Percentiles rank a stretch among this genome's conserved stretches.
Conservation (phyloP, 2,797 vertebrate species). For the Myripristis murdjan region DNA sequence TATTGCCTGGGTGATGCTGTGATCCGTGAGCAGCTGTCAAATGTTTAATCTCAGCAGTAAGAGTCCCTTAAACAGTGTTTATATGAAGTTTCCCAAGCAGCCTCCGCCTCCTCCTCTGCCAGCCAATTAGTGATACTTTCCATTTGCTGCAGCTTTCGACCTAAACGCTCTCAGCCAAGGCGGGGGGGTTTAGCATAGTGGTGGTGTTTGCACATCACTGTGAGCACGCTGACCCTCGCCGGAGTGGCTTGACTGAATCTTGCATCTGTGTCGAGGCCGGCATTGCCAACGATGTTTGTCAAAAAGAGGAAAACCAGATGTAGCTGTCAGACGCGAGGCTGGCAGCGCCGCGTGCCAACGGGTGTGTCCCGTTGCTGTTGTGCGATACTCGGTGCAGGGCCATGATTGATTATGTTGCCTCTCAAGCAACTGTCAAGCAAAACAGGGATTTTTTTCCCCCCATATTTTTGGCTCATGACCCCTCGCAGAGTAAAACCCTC, state of each 20-base stretch:
- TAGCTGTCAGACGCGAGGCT: conserved; percentile 45
- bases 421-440: not conserved
- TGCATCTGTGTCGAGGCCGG: conserved; percentile 13
- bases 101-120: conserved; percentile 44
- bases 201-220: conserved; percentile 29
- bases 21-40: conserved; percentile 24
- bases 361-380: conserved; percentile 41
- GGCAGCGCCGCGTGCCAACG: conserved; percentile 42
- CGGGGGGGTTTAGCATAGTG: conserved; percentile 52
- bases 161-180: conserved; percentile 35
- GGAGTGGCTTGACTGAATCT: not conserved
- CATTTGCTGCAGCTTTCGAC: conserved; percentile 64
- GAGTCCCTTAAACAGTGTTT: conserved; percentile 29
- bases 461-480: not conserved
- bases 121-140: conserved; percentile 72
- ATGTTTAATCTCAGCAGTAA: not conserved
- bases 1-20: not conserved
- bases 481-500: not conserved
- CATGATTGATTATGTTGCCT: conserved; percentile 31
- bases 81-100: conserved; percentile 40
- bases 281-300: conserved; percentile 43
- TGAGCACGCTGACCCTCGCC: conserved; percentile 42
- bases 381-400: not conserved
- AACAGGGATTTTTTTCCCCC: not conserved
- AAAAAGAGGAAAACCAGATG: conserved; percentile 10